Evolutionary conservation across 92 coral and sea anemone species (phyloP), one percentile per base, ranked within the genome.

Genomic region (Micromussa lordhowensis): DNA sequence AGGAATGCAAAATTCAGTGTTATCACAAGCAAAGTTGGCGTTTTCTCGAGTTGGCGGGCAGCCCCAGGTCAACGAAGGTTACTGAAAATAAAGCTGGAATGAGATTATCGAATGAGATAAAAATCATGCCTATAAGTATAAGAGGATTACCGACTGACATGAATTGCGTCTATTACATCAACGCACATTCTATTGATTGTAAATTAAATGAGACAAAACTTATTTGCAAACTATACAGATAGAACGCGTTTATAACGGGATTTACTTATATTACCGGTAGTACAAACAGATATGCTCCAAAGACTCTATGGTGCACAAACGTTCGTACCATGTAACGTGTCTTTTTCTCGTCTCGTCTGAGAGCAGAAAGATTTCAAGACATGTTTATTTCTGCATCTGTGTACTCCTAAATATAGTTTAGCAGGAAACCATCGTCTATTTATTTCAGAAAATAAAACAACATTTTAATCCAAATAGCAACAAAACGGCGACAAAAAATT

Each of bases 41-140:
- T 73, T 70, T 83, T 44, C 17, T 57, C 44, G 64, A 73, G 69
- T 84, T 84, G 88, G 88, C 88, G 88, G 34, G 73, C 28, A 84
- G 88, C 81, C 81, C 61, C 29, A 54, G 88, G 81, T 84, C 88
- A 84, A 55, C 22, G 81, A 84, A 74, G 88, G 88, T 72, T 58
- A 84, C 34, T 68, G 22, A 51, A 75, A 84, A 57, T 84, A 84
- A 84, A 74, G 36, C 36, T 75, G 88, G 81, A 75, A 84, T 74
- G 77, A 84, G 73, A 84, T 76, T 84, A 74, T 38, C 11, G 77
- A 84, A 35, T 78, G 36, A 57, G 88, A 84, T 84, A 73, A 73
- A 44, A 84, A 84, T 75, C 81, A 55, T 69, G 30, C 10, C 72
- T 74, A 55, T 34, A n/a, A 40, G 72, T 28, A 8, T 84, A 84